Evolutionary conservation across 2,888 invertebrate genomes (phyloP).

Genomic region (Frankliniella fusca): DNA sequence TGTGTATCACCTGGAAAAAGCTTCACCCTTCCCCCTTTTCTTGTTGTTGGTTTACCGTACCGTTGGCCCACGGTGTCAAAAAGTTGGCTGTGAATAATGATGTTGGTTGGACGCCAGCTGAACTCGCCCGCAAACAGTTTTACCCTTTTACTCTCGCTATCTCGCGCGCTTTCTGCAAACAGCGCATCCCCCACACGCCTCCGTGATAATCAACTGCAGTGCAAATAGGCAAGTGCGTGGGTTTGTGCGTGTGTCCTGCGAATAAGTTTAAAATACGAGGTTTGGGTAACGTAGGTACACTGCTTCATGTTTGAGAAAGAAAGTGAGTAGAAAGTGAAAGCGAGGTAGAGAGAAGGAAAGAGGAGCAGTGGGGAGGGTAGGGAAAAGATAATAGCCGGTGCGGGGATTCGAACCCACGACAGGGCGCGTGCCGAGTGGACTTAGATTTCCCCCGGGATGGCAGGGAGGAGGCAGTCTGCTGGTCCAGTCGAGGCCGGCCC

Average conservation of each 20-base stretch:
- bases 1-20: background rate
- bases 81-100: slow-evolving; percentile 13
- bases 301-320: background rate
- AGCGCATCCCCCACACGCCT: background rate
- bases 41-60: background rate
- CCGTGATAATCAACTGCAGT: background rate
- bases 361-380: background rate
- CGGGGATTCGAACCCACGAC: slow-evolving; percentile 1
- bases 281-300: background rate
- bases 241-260: too few relatives aligned
- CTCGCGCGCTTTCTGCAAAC: background rate
- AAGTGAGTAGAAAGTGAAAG: background rate
- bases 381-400: background rate
- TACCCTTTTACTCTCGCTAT: background rate
- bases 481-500: background rate
- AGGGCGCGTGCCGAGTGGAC: background rate
- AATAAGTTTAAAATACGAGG: too few relatives aligned
- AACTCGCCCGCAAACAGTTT: background rate
- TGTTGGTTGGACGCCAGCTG: slow-evolving; percentile 1
- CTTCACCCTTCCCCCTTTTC: background rate
- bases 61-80: background rate
- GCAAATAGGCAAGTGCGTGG: background rate
- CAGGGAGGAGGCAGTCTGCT: background rate
- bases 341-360: background rate
- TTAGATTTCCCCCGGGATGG: slow-evolving; percentile 6